Evolutionary conservation across 1,140 invertebrate genomes (phyloP).

Genomic region (Rhyzopertha dominica): DNA sequence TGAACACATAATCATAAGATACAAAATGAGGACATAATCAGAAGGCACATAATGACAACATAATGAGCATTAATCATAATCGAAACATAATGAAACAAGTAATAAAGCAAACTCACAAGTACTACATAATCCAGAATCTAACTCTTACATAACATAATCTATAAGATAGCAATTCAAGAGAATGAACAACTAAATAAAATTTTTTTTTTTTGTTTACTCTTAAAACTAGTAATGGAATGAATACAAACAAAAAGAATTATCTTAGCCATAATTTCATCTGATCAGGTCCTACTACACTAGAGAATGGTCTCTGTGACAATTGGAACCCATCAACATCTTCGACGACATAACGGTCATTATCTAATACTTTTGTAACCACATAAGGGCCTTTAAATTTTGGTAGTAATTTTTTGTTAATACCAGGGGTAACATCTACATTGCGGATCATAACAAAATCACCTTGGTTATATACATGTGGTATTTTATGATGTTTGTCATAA

Average conservation of each 20-base stretch:
- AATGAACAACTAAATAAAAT: too few species aligned
- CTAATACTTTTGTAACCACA: constrained; percentile 17
- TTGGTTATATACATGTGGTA: neutral
- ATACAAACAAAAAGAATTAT: neutral
- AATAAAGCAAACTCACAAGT: too few species aligned
- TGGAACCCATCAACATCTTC: constrained; percentile 22
- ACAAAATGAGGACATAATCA: too few species aligned
- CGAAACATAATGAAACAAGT: too few species aligned
- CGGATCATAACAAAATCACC: constrained; percentile 4
- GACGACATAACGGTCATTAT: constrained; percentile 22
- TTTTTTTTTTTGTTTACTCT: too few species aligned
- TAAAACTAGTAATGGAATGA: too few species aligned
- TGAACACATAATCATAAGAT: too few species aligned
- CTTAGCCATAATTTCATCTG: constrained; percentile 8
- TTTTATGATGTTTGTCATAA: constrained; percentile 6
- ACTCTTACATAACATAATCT: too few species aligned
- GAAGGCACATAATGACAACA: too few species aligned
- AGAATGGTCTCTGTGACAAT: constrained; percentile 13
- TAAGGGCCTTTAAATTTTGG: constrained; percentile 26
- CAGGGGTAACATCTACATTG: neutral
- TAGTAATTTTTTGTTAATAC: constrained; percentile 22
- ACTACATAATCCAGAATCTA: too few species aligned
- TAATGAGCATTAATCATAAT: too few species aligned
- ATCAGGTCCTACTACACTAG: constrained; percentile 13
- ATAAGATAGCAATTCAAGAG: too few species aligned